Evolutionary conservation across 2,113 vertebrate genomes (phyloP).

Genomic region (Atrichornis clamosus): DNA sequence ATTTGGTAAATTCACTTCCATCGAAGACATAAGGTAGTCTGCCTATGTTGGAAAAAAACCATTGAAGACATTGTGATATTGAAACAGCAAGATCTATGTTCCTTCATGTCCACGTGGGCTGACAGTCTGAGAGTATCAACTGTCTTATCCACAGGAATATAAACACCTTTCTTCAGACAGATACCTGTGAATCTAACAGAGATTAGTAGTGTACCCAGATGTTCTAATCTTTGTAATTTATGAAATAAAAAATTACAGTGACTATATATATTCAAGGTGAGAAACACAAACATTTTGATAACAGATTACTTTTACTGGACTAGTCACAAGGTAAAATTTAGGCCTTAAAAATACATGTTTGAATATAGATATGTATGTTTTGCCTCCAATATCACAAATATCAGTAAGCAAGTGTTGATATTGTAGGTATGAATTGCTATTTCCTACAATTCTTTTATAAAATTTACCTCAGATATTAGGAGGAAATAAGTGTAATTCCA

Average conservation of each 20-base stretch:
- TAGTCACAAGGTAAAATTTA: neutral
- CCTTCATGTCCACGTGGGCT: neutral
- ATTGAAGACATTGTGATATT: neutral
- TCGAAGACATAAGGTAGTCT: neutral
- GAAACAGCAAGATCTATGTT: neutral
- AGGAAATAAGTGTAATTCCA: neutral
- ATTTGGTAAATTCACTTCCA: neutral
- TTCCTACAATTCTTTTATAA: neutral
- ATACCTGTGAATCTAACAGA: neutral
- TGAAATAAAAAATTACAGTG: neutral
- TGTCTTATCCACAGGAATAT: neutral
- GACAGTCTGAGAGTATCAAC: neutral
- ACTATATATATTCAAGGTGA: neutral
- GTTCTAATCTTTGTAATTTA: neutral
- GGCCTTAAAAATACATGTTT: neutral
- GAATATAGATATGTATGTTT: neutral
- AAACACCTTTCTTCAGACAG: neutral
- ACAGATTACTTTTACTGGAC: neutral
- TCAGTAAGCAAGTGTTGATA: neutral
- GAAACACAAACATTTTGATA: neutral
- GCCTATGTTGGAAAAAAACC: rapidly evolving
- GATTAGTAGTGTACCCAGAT: neutral
- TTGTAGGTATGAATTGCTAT: neutral
- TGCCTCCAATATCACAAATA: neutral
- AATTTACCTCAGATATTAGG: neutral